These are phyloP conservation scores for Eupithecia inturbata DNA, from an alignment of 2,888 invertebrate species.

Conservation along the genomic window DNA sequence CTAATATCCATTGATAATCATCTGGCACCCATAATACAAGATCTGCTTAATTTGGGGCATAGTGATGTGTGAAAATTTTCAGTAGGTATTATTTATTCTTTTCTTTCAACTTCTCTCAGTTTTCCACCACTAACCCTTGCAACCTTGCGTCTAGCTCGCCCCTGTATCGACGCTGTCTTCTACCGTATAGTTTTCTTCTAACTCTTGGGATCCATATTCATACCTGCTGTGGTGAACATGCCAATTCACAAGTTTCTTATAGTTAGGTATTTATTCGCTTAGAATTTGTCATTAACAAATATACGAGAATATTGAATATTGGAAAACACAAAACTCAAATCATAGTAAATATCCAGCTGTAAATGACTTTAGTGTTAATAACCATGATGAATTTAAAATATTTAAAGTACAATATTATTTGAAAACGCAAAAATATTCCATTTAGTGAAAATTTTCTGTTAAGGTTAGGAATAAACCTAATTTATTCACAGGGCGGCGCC, in stretches of 20 bases:
- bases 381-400: too few relatives aligned
- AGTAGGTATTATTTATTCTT: too few relatives aligned
- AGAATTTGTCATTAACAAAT: not conserved
- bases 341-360: too few relatives aligned
- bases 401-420: too few relatives aligned
- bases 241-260: not conserved
- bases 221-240: not conserved
- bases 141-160: not conserved
- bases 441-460: not conserved
- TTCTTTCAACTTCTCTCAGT: not conserved
- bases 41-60: too few relatives aligned
- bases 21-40: not conserved
- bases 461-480: conserved; percentile 28
- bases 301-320: not conserved
- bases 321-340: not conserved
- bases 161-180: not conserved
- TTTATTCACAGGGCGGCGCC: conserved; percentile 70
- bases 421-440: not conserved
- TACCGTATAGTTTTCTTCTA: not conserved
- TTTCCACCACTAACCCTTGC: not conserved
- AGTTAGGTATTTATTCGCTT: not conserved
- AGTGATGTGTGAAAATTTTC: too few relatives aligned
- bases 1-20: too few relatives aligned
- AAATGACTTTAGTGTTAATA: too few relatives aligned
- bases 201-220: too few relatives aligned